Evolutionary conservation across 2,113 vertebrate species (phyloP), one percentile per base, ranked within the genome.

Genomic region (Onychostoma macrolepis): DNA sequence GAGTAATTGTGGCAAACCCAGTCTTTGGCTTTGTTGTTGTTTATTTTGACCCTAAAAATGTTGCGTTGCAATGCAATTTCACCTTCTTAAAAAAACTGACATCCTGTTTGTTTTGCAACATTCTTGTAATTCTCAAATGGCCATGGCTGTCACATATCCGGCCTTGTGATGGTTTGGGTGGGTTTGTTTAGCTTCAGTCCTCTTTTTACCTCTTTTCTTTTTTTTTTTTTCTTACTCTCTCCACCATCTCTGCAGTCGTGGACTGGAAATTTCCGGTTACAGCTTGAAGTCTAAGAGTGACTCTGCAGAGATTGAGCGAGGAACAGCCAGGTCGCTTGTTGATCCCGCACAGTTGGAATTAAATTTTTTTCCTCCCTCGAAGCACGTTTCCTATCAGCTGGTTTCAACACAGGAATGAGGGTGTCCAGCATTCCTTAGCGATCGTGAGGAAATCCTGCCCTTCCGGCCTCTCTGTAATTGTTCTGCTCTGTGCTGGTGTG

Each of bases 361-460:
- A 12, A 24, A 17, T 61, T 30, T 41, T 63, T 69, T 7, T 21
- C 15, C 41, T 30, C 21, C 71, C 43, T 79, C 9, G 75, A 50
- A 83, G 83, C 74, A 19, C 4, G 50, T 43, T 74, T 58, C 24
- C 38, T 17, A 87, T 87, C 89, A 89, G 86, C 89, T 90, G 86
- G 86, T 89, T 80, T 79, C 30, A 50, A 30, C 74, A 77, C 17
- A 48, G 67, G 56, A 75, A 80, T 17, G 58, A 61, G 36, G 41
- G 74, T 77, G 78, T 77, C 3, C 75, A 80, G 77, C 89, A 88
- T 90, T 90, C 84, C 89, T 82, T 9, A 61, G 28, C 2, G 33
- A 83, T 77, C 78, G 26, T 65, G 28, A 90, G 89, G 89, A 90
- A 90, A 87, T 86, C 87, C 87, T 86, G 56, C 87, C 84, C 87